Evolutionary conservation across 1,140 invertebrate genomes (phyloP), one percentile per base, ranked within the genome.

Genomic region (Pogonomyrmex californicus): DNA sequence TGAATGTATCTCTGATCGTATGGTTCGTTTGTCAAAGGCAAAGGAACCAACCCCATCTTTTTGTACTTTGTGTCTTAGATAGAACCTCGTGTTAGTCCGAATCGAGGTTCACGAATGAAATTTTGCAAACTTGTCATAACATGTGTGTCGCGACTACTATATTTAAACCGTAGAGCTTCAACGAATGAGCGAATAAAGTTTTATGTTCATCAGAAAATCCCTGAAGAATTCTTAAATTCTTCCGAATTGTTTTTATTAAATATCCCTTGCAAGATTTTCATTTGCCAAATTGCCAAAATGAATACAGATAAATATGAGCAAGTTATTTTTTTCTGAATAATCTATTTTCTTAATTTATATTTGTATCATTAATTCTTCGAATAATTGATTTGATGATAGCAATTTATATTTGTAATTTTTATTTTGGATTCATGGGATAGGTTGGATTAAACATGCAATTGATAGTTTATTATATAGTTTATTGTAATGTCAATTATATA

Each of bases 401-500:
- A 33, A 49, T 36, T 38, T 12, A 14, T 5, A 54, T 7, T 66
- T 51, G 54, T 33, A 41, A 41, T 65, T 4, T 51, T 12, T 7
- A 4, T 0, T 36, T 51, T 10, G 33, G 33, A 9, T 12, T 60
- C 56, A 44, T 12, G 38, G 51, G 54, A 60, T 14, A 36, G 54
- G 12, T 49, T 38, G 30, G 1, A 60, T 62, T 47, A 38, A 83
- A 14, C 12, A 23, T 23, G 23, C 23, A 4, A 49, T 65, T 44
- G 47, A 36, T 73, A 78, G 10, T 85, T 85, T 85, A 90, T 93
- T 93, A 92, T 90, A 89, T 93, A 92, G 88, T 94, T 94, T 93
- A 93, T 94, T 93, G 86, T 92, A 92, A 94, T 94, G 92, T 93
- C 92, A 93, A 93, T 94, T 94, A 94, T 94, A 92, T 94, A 94